phyloP scores from a whole-genome alignment of 1,140 invertebrate species.

The Temnothorax curvispinosus region DNA sequence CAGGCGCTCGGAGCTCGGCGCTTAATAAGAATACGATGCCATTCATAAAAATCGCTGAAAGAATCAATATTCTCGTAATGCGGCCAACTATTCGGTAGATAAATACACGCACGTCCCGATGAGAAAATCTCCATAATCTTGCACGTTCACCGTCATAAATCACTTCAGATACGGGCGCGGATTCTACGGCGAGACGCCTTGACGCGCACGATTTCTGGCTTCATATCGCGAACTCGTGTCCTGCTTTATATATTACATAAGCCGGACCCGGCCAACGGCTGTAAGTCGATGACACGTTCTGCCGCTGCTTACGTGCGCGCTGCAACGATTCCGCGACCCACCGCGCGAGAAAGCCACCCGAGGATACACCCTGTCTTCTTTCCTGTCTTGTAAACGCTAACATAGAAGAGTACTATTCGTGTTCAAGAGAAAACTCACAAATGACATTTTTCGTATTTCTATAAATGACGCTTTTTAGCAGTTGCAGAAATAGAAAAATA shows the following conservation, averaged over 20 bases:
- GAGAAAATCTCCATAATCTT: slow-evolving; percentile 44
- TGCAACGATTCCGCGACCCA: slow-evolving; percentile 24
- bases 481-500: background rate
- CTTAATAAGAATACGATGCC: slow-evolving; percentile 12
- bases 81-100: slow-evolving; percentile 9
- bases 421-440: slow-evolving; percentile 10
- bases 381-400: slow-evolving; percentile 28
- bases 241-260: slow-evolving; percentile 58
- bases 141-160: slow-evolving; percentile 43
- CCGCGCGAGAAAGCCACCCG: slow-evolving; percentile 39
- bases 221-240: slow-evolving; percentile 54
- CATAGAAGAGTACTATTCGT: slow-evolving; percentile 7
- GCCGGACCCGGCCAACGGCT: slow-evolving; percentile 12
- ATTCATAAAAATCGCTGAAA: background rate
- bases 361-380: slow-evolving; percentile 26
- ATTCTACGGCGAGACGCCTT: background rate
- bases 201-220: slow-evolving; percentile 50
- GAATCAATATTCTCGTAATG: slow-evolving; percentile 26
- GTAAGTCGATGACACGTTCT: slow-evolving; percentile 51
- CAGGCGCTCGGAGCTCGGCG: background rate
- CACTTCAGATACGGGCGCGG: background rate
- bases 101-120: slow-evolving; percentile 24
- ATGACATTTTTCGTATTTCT: background rate
- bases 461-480: slow-evolving; percentile 6
- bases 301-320: slow-evolving; percentile 40